phyloP scores from a whole-genome alignment of 2,797 vertebrate species.

The Acomys russatus region DNA sequence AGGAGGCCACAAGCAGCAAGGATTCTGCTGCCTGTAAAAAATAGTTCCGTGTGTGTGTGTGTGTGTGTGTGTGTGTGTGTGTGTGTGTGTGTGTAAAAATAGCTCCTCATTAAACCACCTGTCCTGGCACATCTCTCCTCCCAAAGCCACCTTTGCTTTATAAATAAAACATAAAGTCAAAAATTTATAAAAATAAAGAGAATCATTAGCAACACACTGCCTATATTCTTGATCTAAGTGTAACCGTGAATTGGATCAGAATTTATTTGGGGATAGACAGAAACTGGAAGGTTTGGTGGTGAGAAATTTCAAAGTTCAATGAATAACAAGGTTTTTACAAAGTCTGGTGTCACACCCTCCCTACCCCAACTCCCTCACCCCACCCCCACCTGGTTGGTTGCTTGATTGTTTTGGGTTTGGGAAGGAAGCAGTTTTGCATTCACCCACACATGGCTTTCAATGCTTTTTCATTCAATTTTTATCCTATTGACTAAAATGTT shows the following conservation, averaged over 20 bases:
- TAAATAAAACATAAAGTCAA: conserved; percentile 33
- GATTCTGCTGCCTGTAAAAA: background rate
- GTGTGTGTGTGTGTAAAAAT: background rate
- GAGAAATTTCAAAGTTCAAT: background rate
- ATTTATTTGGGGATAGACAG: background rate
- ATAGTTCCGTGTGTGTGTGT: no score
- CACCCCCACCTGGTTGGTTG: no score
- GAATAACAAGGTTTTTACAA: conserved; percentile 4
- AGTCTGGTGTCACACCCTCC: background rate
- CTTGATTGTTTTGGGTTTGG: background rate
- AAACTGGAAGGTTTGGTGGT: background rate
- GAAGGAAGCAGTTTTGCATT: background rate
- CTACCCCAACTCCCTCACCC: background rate
- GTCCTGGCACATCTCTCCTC: background rate
- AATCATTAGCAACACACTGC: conserved; percentile 3
- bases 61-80: no score
- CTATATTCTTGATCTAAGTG: background rate
- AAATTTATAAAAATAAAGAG: conserved; percentile 45
- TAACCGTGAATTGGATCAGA: background rate
- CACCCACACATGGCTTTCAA: background rate
- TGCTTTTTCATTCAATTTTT: background rate
- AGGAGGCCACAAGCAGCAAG: background rate
- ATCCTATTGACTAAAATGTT: background rate
- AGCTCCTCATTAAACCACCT: conserved; percentile 17
- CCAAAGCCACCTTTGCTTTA: conserved; percentile 18